A percentile compares a stretch with the other conserved stretches of the same genome.
Evolutionary conservation across 2,797 vertebrate species (phyloP).

Genomic region (Smutsia gigantea): DNA sequence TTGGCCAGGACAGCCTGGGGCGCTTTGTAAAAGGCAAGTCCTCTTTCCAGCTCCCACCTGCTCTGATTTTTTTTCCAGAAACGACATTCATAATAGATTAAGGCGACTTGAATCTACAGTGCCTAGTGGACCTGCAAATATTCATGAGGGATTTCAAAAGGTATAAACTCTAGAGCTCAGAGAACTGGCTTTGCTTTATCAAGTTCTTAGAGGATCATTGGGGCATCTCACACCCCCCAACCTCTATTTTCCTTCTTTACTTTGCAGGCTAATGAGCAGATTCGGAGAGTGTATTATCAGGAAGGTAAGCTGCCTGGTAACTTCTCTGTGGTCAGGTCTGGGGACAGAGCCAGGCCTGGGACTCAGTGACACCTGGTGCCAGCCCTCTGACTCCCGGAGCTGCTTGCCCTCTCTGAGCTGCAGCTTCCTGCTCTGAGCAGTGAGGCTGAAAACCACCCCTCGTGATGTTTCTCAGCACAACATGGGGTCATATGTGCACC

Average conservation of each 20-base stretch:
- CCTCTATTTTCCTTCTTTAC: slow-evolving; percentile 33
- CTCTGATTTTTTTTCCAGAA: slow-evolving; percentile 82
- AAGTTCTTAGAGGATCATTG: not conserved
- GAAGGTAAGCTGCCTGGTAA: slow-evolving; percentile 83
- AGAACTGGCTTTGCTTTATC: not conserved
- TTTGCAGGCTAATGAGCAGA: slow-evolving; percentile 93
- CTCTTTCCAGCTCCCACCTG: no score
- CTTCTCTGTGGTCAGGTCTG: rapidly evolving
- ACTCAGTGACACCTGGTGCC: no score
- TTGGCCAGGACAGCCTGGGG: not conserved
- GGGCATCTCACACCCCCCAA: not conserved
- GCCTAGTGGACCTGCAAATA: slow-evolving; percentile 91
- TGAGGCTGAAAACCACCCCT: no score
- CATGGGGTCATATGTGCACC: no score
- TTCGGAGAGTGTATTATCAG: slow-evolving; percentile 85
- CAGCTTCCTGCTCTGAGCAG: no score
- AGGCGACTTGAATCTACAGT: slow-evolving; percentile 85
- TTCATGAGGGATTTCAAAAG: slow-evolving; percentile 94
- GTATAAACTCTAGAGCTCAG: slow-evolving; percentile 80
- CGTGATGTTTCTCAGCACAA: no score
- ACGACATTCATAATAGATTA: slow-evolving; percentile 89
- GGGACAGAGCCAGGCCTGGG: not conserved
- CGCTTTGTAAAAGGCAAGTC: not conserved
- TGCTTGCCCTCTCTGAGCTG: not conserved
- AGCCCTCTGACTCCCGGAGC: not conserved